A percentile compares a stretch with the other conserved stretches of the same genome.
Conservation (phyloP, 1,140 invertebrate species). For the Caenorhabditis briggsae region DNA sequence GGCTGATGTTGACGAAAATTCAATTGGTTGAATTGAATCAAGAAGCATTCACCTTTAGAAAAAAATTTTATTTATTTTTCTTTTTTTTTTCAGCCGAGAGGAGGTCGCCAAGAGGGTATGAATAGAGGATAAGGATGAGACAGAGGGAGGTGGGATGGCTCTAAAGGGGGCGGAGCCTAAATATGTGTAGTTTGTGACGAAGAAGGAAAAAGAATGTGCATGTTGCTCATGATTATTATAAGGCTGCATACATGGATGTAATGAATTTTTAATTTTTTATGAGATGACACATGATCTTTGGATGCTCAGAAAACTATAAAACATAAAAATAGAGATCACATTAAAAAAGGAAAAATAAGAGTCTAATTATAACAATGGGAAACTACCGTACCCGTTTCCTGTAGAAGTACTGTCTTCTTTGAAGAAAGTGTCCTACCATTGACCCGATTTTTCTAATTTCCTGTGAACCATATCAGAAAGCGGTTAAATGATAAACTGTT, state of each 20-base stretch:
- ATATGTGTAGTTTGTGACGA: background rate
- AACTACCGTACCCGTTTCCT: no score
- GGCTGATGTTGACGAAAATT: background rate
- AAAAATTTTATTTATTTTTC: background rate
- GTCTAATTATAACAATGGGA: no score
- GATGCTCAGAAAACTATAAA: no score
- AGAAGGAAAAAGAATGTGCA: background rate
- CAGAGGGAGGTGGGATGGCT: background rate
- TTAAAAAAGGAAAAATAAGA: no score
- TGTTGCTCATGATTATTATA: background rate
- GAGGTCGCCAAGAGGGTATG: background rate
- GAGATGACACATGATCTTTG: background rate
- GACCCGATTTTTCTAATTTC: no score
- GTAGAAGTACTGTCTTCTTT: no score
- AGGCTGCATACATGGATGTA: background rate
- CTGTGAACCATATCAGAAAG: no score
- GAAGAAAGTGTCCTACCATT: no score
- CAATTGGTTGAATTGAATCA: slow-evolving; percentile 10
- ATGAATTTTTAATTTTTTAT: slow-evolving; percentile 1
- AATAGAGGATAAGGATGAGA: background rate
- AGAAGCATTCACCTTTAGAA: slow-evolving; percentile 11
- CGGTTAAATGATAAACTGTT: no score
- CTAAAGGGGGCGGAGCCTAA: background rate
- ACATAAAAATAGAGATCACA: no score
- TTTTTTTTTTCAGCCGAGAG: background rate